These are phyloP conservation scores for Ataeniobius toweri DNA, from an alignment of 2,797 vertebrate species.

Conservation along the genomic window DNA sequence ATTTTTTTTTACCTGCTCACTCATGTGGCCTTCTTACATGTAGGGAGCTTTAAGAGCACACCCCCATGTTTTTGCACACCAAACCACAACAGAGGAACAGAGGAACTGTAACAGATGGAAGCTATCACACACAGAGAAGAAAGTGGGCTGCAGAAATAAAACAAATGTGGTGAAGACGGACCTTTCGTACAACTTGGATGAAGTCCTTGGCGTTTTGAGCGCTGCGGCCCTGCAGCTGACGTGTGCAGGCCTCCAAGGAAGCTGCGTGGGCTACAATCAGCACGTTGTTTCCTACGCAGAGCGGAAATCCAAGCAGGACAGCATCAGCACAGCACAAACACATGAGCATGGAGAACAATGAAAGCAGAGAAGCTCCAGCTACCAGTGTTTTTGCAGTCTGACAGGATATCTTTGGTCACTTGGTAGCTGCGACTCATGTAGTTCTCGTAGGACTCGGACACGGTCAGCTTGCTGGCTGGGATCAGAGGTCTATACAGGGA, in stretches of 20 bases:
- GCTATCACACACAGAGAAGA: background rate
- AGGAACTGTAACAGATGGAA: background rate
- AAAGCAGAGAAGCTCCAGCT: conserved; percentile 38
- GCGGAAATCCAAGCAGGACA: conserved; percentile 35
- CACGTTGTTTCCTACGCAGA: conserved; percentile 88
- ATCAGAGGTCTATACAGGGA: conserved; percentile 88
- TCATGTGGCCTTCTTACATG: no score
- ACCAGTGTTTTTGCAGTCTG: conserved; percentile 93
- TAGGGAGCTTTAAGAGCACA: no score
- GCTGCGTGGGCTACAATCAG: conserved; percentile 95
- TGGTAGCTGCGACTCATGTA: conserved; percentile 95
- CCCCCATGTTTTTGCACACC: background rate
- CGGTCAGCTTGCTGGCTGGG: conserved; percentile 87
- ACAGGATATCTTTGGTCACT: conserved; percentile 94
- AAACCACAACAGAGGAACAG: background rate
- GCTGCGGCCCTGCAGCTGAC: conserved; percentile 92
- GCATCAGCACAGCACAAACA: conserved; percentile 29
- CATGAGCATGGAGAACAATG: background rate
- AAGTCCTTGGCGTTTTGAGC: conserved; percentile 95
- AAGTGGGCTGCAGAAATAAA: background rate
- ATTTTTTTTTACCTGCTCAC: no score
- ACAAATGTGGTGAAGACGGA: conserved; percentile 48
- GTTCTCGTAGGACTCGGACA: conserved; percentile 91
- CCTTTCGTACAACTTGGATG: conserved; percentile 96
- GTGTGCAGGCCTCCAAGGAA: conserved; percentile 94